Evolutionary conservation across 2,797 vertebrate genomes (phyloP).

Genomic region (Neoniphon sammara): DNA sequence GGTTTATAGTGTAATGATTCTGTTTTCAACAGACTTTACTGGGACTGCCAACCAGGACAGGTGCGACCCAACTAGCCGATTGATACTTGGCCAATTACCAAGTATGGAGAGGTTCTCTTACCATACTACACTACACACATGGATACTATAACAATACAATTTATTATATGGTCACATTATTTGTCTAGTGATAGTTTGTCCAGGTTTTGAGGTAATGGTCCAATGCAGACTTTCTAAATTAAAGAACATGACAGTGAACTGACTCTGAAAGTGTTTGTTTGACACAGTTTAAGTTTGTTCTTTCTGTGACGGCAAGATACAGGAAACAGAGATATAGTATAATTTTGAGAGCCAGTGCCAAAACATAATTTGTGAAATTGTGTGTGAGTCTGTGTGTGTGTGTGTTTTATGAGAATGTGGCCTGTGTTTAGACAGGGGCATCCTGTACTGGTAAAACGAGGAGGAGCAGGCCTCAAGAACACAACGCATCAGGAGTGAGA

Average conservation of each 20-base stretch:
- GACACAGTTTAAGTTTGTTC: conserved; percentile 5
- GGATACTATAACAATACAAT: too few species aligned
- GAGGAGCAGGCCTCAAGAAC: conserved; percentile 46
- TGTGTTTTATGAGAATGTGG: conserved; percentile 49
- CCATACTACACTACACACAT: too few species aligned
- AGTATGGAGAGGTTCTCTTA: too few species aligned
- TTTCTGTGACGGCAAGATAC: conserved; percentile 47
- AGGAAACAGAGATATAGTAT: conserved; percentile 55
- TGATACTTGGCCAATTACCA: too few species aligned
- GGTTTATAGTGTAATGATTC: too few species aligned
- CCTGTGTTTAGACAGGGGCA: conserved; percentile 75
- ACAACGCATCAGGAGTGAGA: conserved; percentile 42
- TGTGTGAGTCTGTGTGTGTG: conserved; percentile 36
- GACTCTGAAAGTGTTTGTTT: not conserved
- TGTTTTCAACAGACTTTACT: too few species aligned
- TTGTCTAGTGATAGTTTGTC: not conserved
- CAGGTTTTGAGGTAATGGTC: not conserved
- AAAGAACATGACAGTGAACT: conserved; percentile 5
- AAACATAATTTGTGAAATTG: conserved; percentile 36
- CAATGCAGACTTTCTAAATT: not conserved
- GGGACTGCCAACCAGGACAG: too few species aligned
- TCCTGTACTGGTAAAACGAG: conserved; percentile 68
- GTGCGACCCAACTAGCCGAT: too few species aligned
- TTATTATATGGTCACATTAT: too few species aligned
- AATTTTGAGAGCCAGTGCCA: conserved; percentile 51